These are phyloP conservation scores for Lysandra bellargus DNA, from an alignment of 2,888 invertebrate species.

Conservation along the genomic window DNA sequence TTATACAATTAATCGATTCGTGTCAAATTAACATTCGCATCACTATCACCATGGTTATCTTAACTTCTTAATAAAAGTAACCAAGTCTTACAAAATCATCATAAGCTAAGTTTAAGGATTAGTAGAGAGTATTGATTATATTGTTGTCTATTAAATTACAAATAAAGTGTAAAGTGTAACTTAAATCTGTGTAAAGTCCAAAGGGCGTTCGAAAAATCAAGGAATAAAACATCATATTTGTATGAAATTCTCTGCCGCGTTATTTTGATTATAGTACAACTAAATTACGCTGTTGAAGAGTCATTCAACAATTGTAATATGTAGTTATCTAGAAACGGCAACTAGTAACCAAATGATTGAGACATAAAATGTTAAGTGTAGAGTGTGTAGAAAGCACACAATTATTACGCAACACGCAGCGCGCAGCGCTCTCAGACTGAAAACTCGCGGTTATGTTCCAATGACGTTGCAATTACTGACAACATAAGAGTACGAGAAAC, in stretches of 20 bases:
- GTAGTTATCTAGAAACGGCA: background rate
- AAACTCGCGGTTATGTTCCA: slow-evolving; percentile 6
- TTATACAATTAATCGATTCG: slow-evolving; percentile 17
- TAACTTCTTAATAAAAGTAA: background rate
- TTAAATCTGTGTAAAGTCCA: too few relatives aligned
- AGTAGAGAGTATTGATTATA: too few relatives aligned
- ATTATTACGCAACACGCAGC: background rate
- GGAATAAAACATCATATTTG: too few relatives aligned
- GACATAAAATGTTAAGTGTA: slow-evolving; percentile 1
- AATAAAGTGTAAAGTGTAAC: too few relatives aligned
- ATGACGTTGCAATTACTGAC: background rate
- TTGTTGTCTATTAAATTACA: too few relatives aligned
- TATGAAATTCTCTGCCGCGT: too few relatives aligned
- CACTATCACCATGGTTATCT: background rate
- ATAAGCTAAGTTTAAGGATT: too few relatives aligned
- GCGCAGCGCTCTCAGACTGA: background rate
- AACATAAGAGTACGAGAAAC: background rate
- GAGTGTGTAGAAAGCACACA: slow-evolving; percentile 10
- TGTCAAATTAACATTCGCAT: slow-evolving; percentile 17
- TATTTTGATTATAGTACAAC: background rate
- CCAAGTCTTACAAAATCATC: too few relatives aligned
- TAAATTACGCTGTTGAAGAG: background rate
- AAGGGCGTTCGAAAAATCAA: too few relatives aligned
- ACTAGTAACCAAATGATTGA: background rate
- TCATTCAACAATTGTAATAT: background rate